Conservation (phyloP, 1,140 invertebrate species). For the Spodoptera frugiperda region DNA sequence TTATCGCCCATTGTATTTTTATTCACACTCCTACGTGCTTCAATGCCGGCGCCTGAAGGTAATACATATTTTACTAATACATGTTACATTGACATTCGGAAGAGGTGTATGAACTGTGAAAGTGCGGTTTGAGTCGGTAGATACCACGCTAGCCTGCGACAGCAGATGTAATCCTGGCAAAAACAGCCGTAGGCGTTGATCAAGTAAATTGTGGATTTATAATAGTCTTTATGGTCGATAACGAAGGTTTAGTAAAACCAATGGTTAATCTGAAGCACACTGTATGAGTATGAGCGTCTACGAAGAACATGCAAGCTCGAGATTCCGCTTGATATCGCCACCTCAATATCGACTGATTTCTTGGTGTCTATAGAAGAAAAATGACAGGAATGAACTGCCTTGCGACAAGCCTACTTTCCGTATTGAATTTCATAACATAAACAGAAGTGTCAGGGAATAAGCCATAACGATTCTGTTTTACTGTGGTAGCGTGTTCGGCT, state of each 20-base stretch:
- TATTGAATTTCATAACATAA: constrained; percentile 24
- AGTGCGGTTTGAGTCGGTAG: constrained; percentile 41
- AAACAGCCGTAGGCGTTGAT: neutral
- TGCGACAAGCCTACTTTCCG: neutral
- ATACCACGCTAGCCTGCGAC: neutral
- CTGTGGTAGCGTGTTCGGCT: constrained; percentile 50
- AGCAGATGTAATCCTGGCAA: neutral
- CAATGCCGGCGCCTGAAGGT: constrained; percentile 66
- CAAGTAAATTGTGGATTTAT: neutral
- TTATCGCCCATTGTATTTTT: constrained; percentile 79
- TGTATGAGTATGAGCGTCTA: too few species aligned
- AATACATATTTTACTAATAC: constrained; percentile 62
- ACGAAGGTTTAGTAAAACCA: too few species aligned
- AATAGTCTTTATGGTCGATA: too few species aligned
- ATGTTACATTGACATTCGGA: constrained; percentile 42
- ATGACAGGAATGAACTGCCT: neutral
- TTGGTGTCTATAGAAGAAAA: neutral
- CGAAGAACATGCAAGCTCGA: too few species aligned
- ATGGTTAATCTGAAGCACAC: too few species aligned
- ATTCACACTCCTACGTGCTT: constrained; percentile 66
- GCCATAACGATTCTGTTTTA: constrained; percentile 42
- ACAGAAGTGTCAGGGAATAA: constrained; percentile 18
- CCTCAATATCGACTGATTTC: too few species aligned
- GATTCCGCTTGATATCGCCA: too few species aligned
- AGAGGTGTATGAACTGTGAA: constrained; percentile 43